These are phyloP conservation scores for Machaerirhynchus nigripectus DNA, from an alignment of 2,113 vertebrate species.

Conservation along the genomic window DNA sequence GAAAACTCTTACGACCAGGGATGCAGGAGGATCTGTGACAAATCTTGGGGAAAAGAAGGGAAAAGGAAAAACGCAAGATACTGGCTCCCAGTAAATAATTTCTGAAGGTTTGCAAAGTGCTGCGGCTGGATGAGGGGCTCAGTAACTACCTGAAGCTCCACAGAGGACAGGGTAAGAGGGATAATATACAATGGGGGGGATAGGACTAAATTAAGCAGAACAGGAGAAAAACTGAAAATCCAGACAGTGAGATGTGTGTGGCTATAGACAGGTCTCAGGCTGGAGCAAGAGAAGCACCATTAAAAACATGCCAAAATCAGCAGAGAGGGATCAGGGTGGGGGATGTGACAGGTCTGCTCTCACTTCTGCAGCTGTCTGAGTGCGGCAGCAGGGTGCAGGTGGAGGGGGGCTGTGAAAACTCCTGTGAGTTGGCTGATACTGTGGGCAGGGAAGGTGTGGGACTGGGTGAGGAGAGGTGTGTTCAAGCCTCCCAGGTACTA, in stretches of 20 bases:
- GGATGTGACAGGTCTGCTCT: neutral
- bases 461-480: rapidly evolving
- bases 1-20: neutral
- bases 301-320: neutral
- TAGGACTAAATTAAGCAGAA: neutral
- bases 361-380: neutral
- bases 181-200: neutral
- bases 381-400: rapidly evolving
- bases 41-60: neutral
- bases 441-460: rapidly evolving
- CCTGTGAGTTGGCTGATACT: neutral
- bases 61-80: neutral
- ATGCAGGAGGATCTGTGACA: neutral
- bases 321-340: neutral
- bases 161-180: neutral
- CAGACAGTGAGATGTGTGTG: neutral
- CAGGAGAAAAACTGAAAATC: neutral
- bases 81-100: neutral
- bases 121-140: neutral
- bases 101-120: neutral
- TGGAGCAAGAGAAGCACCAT: neutral
- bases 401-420: neutral
- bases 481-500: neutral
- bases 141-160: neutral
- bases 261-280: neutral